Evolutionary conservation across 2,797 vertebrate genomes (phyloP).

Genomic region (Cryptoblepharus egeriae): DNA sequence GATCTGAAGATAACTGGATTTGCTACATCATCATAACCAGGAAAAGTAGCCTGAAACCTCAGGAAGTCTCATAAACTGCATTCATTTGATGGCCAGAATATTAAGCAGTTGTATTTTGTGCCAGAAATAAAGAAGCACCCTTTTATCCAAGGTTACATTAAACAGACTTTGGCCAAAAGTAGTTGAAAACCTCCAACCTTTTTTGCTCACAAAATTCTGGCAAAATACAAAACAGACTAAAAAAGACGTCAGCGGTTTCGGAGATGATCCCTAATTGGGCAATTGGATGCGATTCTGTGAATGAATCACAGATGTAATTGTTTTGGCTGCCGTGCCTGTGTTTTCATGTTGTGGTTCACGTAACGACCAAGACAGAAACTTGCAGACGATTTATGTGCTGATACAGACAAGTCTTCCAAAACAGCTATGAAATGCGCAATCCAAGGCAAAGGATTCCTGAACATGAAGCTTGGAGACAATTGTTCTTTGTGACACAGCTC

Average conservation of each 20-base stretch:
- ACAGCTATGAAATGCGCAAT: neutral
- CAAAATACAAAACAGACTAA: conserved; percentile 27
- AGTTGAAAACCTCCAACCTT: neutral
- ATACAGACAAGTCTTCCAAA: conserved; percentile 12
- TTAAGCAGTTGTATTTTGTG: neutral
- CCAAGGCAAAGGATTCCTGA: neutral
- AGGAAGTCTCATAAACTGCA: conserved; percentile 1
- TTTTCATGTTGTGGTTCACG: conserved; percentile 36
- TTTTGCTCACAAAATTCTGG: conserved; percentile 11
- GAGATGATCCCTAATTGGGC: conserved; percentile 24
- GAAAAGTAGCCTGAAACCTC: conserved; percentile 4
- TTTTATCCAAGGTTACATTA: neutral
- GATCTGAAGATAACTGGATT: neutral
- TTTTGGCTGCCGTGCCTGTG: conserved; percentile 24
- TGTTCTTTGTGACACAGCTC: neutral
- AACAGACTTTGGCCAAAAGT: neutral
- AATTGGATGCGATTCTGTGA: conserved; percentile 26
- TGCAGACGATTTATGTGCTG: conserved; percentile 1
- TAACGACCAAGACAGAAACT: conserved; percentile 15
- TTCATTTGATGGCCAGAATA: neutral
- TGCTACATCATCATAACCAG: neutral
- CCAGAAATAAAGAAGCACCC: neutral
- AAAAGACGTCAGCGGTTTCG: conserved; percentile 10
- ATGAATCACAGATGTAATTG: conserved; percentile 34
- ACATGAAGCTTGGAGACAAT: neutral